Evolutionary conservation across 2,888 invertebrate genomes (phyloP), one percentile per base, ranked within the genome.

Genomic region (Drosophila pullipes): DNA sequence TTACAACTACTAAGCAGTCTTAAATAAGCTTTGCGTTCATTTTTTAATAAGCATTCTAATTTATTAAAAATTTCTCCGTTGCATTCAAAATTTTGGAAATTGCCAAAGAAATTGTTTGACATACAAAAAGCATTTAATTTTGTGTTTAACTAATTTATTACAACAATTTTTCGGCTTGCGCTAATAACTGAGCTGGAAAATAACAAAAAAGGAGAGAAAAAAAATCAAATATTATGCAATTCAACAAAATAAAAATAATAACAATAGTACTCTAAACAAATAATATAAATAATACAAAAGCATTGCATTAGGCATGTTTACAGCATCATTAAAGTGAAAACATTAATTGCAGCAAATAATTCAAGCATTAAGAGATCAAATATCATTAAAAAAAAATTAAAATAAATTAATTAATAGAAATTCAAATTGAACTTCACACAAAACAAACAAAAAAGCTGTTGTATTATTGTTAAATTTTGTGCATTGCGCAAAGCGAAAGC

Each of bases 161-260:
- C 89, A 83, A 74, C 50, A 67, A 70, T 69, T 83, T 74, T 75
- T 69, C 62, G 71, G 54, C 64, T 88, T 76, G 72, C 71, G 74
- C 84, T 90, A 91, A 84, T 81, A 91, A 87, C 91, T 91, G 84
- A 91, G 91, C 91, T 91, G 91, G 70, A 83, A 83, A 82, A 78
- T 71, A 80, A 77, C 28, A 63, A 69, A 75, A 76, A 80, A 76
- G 70, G 79, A 31, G 31, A 31, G 80, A 58, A 59, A 59, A n/a
- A 84, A 58, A 80, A 83, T 76, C 18, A 81, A 73, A 82, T 62
- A 70, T 74, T 59, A 74, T 76, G 44, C 67, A 78, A 78, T 69
- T 79, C 70, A 77, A 82, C 70, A 76, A 75, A 82, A 58, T 76
- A 82, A 69, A 76, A 74, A 81, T 30, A 78, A 80, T 71, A 73